Base-by-base conservation (phyloP, 2,113 vertebrate species). In the Gnathonemus longibarbis region DNA sequence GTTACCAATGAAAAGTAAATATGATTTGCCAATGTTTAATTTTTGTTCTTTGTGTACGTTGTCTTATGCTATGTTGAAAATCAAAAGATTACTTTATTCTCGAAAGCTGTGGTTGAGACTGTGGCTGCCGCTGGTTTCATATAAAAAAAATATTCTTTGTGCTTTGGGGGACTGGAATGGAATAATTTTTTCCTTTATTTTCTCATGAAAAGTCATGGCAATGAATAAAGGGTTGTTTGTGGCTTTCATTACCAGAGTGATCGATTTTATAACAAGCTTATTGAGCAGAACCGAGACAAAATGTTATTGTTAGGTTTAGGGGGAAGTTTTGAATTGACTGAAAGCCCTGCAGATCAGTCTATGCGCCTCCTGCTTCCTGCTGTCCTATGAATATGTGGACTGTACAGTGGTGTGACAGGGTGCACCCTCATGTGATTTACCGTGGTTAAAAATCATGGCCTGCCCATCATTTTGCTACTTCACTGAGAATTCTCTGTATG, bases 251-350 rank as follows among this genome's bases (percentile, higher is more conserved):
- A 15, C 48, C 5, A 0, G 24, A 31, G 45, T 6, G 46, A 50
- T 50, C 10, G 11, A 86, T 86, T 86, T 50, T 86, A 50, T 86
- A 15, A 27, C 48, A 31, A 24, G 11, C 42, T n/a, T 49, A 50
- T 49, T 49, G 45, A 86, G 48, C 9, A 49, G 84, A 49, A 86
- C 45, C 11, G 45, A 86, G 15, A 86, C 84, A 86, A 86, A 86
- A 49, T 50, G 24, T 86, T 27, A 80, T 80, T 80, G 24, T 49
- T 49, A 86, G 24, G 45, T 24, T 27, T 48, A 80, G 17, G 48
- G 84, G 84, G 46, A 50, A 86, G 84, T 86, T 86, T 84, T 48
- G 31, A 80, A 80, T 35, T 80, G 35, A 80, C 15, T 80, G 74
- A 19, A 80, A 42, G 74, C 15, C 31, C 35, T 39, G 74, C 35